A percentile compares a stretch with the other conserved stretches of the same genome.
phyloP scores from a whole-genome alignment of 2,888 invertebrate genomes.

The Conchocele bisecta region DNA sequence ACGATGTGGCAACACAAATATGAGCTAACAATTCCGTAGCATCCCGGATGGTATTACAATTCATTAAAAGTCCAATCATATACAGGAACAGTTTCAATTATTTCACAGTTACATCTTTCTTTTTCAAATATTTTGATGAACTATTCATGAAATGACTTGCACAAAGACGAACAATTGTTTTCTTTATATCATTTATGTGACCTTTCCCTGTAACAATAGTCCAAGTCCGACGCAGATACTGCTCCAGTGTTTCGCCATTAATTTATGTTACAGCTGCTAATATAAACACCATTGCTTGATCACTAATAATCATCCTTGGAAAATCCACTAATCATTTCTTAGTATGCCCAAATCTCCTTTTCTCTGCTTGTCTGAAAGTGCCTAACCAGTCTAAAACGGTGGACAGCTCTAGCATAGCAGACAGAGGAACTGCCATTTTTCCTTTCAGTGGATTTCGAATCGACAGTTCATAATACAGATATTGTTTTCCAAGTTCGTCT shows the following conservation, averaged over 20 bases:
- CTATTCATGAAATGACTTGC: constrained; percentile 13
- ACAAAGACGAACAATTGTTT: constrained; percentile 11
- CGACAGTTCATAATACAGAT: constrained; percentile 37
- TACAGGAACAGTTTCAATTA: constrained; percentile 18
- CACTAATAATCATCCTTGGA: constrained; percentile 25
- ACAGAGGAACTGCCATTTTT: constrained; percentile 34
- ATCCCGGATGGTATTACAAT: constrained; percentile 22
- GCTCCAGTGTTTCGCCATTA: constrained; percentile 15
- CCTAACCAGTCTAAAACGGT: constrained; percentile 15
- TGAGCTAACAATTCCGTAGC: constrained; percentile 15
- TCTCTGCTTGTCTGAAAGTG: constrained; percentile 1
- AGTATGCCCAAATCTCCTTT: background rate
- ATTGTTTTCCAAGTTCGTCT: constrained; percentile 14
- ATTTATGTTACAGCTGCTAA: constrained; percentile 22
- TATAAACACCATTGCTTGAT: constrained; percentile 28
- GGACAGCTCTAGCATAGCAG: constrained; percentile 29
- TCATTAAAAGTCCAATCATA: constrained; percentile 32
- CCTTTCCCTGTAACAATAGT: constrained; percentile 13
- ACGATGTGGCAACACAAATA: background rate
- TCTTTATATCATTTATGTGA: background rate
- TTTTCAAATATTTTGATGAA: too few relatives aligned
- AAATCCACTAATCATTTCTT: background rate
- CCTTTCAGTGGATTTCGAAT: constrained; percentile 27
- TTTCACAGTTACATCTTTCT: too few relatives aligned
- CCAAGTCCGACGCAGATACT: background rate